These are phyloP conservation scores for Parnassius smintheus DNA, from an alignment of 2,888 invertebrate genomes.

Conservation along the genomic window DNA sequence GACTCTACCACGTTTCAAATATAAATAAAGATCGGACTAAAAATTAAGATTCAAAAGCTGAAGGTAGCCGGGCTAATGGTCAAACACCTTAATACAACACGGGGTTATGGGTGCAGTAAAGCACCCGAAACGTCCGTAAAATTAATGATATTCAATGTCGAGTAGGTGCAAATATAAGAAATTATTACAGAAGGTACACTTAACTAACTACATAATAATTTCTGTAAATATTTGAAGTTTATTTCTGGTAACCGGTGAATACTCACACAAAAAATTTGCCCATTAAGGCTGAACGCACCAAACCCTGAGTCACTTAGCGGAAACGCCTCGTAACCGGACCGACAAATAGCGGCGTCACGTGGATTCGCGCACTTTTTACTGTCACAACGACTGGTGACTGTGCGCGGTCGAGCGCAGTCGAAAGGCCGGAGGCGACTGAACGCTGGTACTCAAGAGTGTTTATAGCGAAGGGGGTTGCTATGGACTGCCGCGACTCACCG, in stretches of 20 bases:
- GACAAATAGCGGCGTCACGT: not conserved
- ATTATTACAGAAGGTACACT: too few relatives aligned
- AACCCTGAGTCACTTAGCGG: conserved; percentile 22
- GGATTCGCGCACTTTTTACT: conserved; percentile 22
- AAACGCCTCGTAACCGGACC: conserved; percentile 5
- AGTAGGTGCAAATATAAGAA: too few relatives aligned
- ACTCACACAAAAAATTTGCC: conserved; percentile 65
- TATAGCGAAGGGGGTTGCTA: conserved; percentile 21
- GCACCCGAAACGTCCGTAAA: too few relatives aligned
- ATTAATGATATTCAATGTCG: too few relatives aligned
- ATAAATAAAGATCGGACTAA: too few relatives aligned
- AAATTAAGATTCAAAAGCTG: too few relatives aligned
- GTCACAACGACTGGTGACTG: conserved; percentile 2
- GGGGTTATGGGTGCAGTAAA: too few relatives aligned
- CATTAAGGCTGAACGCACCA: conserved; percentile 36
- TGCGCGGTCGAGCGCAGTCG: conserved; percentile 14
- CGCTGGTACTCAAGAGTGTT: conserved; percentile 1
- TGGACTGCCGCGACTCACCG: conserved; percentile 10
- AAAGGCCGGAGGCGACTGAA: conserved; percentile 17
- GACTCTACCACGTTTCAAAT: too few relatives aligned
- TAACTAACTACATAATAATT: too few relatives aligned
- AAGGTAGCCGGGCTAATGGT: too few relatives aligned
- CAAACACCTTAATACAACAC: too few relatives aligned
- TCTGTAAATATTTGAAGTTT: too few relatives aligned
- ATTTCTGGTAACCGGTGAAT: conserved; percentile 17